Conservation (phyloP, 2,797 vertebrate genomes). For the Mus spretus region DNA sequence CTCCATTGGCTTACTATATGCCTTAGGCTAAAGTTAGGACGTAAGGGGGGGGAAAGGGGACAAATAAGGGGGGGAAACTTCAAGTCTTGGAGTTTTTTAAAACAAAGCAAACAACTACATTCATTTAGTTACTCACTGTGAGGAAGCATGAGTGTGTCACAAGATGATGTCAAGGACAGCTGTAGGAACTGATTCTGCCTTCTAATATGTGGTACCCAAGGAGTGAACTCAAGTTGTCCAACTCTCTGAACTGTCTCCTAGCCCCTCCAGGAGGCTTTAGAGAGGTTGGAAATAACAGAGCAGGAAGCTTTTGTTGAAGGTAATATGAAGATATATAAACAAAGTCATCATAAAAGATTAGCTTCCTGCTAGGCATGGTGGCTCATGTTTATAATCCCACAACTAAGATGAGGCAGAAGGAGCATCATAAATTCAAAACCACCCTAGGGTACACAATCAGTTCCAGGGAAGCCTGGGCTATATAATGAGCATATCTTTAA, state of each 20-base stretch:
- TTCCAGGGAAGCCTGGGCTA: background rate
- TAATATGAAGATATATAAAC: background rate
- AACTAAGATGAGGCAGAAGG: background rate
- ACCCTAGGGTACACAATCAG: background rate
- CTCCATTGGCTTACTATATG: background rate
- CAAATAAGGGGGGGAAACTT: background rate
- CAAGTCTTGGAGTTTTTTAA: background rate
- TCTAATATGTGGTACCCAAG: background rate
- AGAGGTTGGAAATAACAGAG: background rate
- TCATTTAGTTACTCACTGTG: background rate
- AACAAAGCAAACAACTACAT: background rate
- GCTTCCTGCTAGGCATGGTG: background rate
- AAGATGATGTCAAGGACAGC: background rate
- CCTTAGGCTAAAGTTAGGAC: background rate
- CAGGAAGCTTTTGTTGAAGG: background rate
- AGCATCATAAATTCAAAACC: background rate
- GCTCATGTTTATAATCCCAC: background rate
- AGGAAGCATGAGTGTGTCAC: background rate
- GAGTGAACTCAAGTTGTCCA: background rate
- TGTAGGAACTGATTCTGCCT: background rate
- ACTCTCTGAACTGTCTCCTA: background rate
- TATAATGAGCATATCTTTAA: background rate
- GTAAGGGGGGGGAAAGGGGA: background rate
- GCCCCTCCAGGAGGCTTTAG: background rate
- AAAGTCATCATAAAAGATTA: constrained; percentile 1